Base-by-base conservation (phyloP, 2,888 invertebrate genomes). In the Prenolepis imparis region DNA sequence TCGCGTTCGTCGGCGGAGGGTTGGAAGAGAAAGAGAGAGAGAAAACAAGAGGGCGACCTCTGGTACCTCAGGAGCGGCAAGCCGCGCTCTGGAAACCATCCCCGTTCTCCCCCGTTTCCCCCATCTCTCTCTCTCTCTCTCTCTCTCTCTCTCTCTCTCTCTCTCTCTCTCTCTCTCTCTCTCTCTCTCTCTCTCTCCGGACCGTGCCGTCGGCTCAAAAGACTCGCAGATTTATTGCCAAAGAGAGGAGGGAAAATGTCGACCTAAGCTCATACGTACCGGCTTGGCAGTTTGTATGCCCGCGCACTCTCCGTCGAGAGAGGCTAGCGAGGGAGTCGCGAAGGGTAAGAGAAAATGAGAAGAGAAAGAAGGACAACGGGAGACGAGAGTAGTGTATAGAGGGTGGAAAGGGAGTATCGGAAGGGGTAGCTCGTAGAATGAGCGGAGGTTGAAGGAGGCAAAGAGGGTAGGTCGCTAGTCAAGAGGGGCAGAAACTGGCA, bases 221-320 rank as follows among this genome's bases (percentile, higher is more conserved):
- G 94, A 94, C 94, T 93, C 92, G 93, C 93, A 94, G 94, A 95
- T 95, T 95, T 95, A 95, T 95, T 92, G 93, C 93, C 92, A 91
- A 93, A 93, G 93, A 92, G 93, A 93, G 93, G 92, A 93, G 92
- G 93, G 93, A 95, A 95, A 95, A 94, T 94, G 95, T 95, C 95
- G 95, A 95, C 94, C 94, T 95, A 95, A 95, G 95, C 95, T 95
- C 94, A 94, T 94, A 95, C 93, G 94, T 93, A 93, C 92, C 91
- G 87, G 92, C 93, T 91, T 93, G 93, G 93, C 94, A 94, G 93
- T 94, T 94, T 94, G 94, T 93, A 92, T 93, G 93, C 91, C 88
- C 89, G 91, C 91, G 90, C 90, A 89, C 90, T 90, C 90, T 89
- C 89, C 88, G 86, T 84, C 82, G 88, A 84, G 88, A 87, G 83